Evolutionary conservation across 2,888 invertebrate species (phyloP), one percentile per base, ranked within the genome.

Genomic region (Lysandra coridon): DNA sequence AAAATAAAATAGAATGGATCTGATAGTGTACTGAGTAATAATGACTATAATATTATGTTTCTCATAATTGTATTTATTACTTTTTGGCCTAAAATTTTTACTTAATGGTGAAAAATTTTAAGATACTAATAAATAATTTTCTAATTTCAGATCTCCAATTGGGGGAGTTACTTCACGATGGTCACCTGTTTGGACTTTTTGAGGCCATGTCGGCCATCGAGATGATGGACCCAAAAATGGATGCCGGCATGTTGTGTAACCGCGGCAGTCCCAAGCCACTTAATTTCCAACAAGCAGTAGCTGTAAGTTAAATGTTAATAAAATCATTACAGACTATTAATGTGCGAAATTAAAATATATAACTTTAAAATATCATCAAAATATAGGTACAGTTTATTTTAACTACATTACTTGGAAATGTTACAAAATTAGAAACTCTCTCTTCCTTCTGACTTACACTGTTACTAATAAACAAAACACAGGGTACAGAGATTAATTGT

Each of bases 141-240:
- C 17, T 33, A 62, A 62, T 87, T 90, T 78, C 85, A 96, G 98
- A 98, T 87, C 93, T 99, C 81, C 95, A 97, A 85, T 95, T 99
- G 78, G 99, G 99, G 2, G 99, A 99, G 90, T 92, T 99, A 57
- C 94, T 99, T 7, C 99, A 99, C 86, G 98, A 99, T 95, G 97
- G 98, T 78, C 92, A 94, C 79, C 91, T 97, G 33, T 98, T 97
- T 95, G 98, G 99, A 3, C 94, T 99, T 64, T 98, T 98, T 92
- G 99, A 99, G 90, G 99, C 99, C 0, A 99, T 99, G 99, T 99
- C 99, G 0, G 99, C 99, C 0, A 99, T 99, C 85, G 99, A 99
- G 92, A 99, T 99, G 98, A 99, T 99, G 99, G 99, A 99, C 89
- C 99, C 99, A 0, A 99, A 99, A 95, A 99, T 99, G 99, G 99